phyloP scores from a whole-genome alignment of 2,797 vertebrate genomes.

The Hippocampus kuda region DNA sequence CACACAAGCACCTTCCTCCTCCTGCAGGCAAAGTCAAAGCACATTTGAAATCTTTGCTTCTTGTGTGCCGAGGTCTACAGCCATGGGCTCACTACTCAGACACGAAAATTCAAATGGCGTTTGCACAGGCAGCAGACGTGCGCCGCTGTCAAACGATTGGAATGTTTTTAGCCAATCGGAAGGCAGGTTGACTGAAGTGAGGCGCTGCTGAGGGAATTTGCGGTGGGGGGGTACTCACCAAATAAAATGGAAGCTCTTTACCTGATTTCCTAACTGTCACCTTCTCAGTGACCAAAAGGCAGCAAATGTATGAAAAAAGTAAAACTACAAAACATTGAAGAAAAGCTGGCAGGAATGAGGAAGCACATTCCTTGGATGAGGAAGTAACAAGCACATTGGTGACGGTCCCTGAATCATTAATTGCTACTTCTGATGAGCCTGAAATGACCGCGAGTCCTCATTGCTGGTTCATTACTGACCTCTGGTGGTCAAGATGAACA shows the following conservation, averaged over 20 bases:
- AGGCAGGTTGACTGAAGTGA: too few relatives aligned
- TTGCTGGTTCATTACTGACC: constrained; percentile 55
- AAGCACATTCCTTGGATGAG: not conserved
- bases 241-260: not conserved
- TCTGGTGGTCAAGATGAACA: constrained; percentile 42
- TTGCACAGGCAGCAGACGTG: not conserved
- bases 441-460: not conserved
- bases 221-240: too few relatives aligned
- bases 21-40: constrained; percentile 1
- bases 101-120: not conserved
- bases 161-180: too few relatives aligned
- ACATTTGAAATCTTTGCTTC: not conserved
- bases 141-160: too few relatives aligned
- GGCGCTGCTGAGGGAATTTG: too few relatives aligned
- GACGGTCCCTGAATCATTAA: not conserved
- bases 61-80: not conserved
- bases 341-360: not conserved
- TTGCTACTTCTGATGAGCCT: not conserved
- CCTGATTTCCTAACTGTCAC: not conserved
- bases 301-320: not conserved
- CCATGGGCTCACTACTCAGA: not conserved
- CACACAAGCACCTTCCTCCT: not conserved
- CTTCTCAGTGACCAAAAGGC: not conserved
- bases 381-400: not conserved
- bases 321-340: not conserved